Base-by-base conservation (phyloP, 2,797 vertebrate species). In the Siniperca scherzeri region DNA sequence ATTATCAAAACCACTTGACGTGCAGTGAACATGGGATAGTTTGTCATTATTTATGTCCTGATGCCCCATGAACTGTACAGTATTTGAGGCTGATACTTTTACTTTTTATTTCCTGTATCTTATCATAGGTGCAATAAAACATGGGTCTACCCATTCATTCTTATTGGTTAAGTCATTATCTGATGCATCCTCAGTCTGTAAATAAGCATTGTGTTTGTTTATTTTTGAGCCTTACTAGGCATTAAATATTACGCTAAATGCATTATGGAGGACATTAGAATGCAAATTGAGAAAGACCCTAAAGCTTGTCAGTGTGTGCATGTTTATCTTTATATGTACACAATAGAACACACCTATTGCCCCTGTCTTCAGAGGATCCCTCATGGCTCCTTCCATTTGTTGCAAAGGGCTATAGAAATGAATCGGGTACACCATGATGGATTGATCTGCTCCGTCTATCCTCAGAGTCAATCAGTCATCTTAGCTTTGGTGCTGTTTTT, bases 401-500 rank as follows among this genome's bases (percentile, higher is more conserved):
- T 52, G 82, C 74, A 83, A 30, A 27, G 69, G 55, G 64, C 79
- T 48, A 33, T 68, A 86, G 65, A 87, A 93, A 94, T 93, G 90
- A 95, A 95, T 89, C 83, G 78, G 87, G 87, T 70, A 84, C 69
- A 65, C 77, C 53, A 77, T 95, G 95, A 96, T 96, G 89, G 94
- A 96, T 96, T 91, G 94, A 94, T 95, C 89, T 92, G 92, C 90
- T 94, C 78, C 38, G 17, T 92, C 85, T 78, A 52, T 92, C 91
- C 86, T 93, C 75, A 68, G 48, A 93, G 81, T 93, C 94, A 88
- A 95, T 96, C 95, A 94, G 95, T 96, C 95, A 94, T 89, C 77
- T 77, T 56, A 77, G 85, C 88, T 89, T 88, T 84, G 89, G 67
- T 80, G 86, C 87, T 80, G 86, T 89, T 95, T 95, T 92, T 92